These are phyloP conservation scores for Phasia obesa DNA, from an alignment of 2,888 invertebrate species.

Conservation along the genomic window DNA sequence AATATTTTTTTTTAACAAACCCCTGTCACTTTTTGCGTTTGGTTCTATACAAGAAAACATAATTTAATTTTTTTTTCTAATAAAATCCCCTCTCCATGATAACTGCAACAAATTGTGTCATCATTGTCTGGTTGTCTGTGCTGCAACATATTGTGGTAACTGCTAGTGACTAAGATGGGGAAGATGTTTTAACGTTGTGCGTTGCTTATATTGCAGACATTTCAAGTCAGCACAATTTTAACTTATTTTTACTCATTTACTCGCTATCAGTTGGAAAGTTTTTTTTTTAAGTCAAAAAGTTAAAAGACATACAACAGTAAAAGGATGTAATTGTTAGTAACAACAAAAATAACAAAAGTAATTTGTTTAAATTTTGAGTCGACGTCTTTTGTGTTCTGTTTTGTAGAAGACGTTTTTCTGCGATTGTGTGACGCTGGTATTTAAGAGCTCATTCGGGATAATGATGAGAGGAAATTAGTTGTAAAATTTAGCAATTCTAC, in stretches of 20 bases:
- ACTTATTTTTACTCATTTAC: neutral
- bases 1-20: too few species aligned
- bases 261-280: slow-evolving; percentile 25
- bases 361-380: too few species aligned
- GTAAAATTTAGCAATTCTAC: neutral
- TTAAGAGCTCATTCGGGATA: neutral
- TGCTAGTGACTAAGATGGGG: neutral
- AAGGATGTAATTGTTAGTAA: neutral
- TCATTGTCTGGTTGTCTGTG: slow-evolving; percentile 39
- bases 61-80: neutral
- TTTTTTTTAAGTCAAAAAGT: slow-evolving; percentile 15
- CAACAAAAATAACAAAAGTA: neutral
- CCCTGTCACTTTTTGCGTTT: neutral
- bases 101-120: slow-evolving; percentile 36
- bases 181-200: too few species aligned
- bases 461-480: slow-evolving; percentile 27
- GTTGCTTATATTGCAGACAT: neutral
- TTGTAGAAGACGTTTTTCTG: neutral
- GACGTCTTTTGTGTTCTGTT: neutral
- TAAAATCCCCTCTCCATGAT: neutral
- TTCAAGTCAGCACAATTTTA: slow-evolving; percentile 27
- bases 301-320: slow-evolving; percentile 11
- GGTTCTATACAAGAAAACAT: neutral
- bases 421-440: too few species aligned
- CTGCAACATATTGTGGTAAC: slow-evolving; percentile 37